Conservation (phyloP, 2,113 vertebrate genomes). For the Apteryx mantelli region DNA sequence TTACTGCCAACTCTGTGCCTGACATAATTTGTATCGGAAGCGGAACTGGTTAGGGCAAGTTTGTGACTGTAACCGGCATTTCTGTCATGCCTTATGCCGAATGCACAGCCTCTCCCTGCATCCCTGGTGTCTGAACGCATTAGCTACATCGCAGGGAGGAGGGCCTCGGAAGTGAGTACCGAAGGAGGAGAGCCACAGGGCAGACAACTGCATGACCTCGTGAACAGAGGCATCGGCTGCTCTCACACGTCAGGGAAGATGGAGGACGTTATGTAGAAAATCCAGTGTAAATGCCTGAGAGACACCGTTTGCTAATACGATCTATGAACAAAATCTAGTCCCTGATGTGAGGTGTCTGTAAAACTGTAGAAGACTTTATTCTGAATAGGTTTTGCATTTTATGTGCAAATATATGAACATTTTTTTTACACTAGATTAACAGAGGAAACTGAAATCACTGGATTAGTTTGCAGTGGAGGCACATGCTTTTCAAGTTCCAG, state of each 20-base stretch:
- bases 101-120: constrained; percentile 27
- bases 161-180: background rate
- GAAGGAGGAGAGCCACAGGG: background rate
- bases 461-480: background rate
- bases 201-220: background rate
- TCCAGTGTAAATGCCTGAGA: background rate
- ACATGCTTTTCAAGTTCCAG: background rate
- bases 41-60: constrained; percentile 65
- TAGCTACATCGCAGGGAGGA: background rate
- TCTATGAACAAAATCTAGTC: background rate
- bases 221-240: fast-evolving
- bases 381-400: background rate
- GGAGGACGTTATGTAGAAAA: background rate
- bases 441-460: background rate
- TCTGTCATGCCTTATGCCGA: constrained; percentile 33
- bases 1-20: background rate
- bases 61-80: constrained; percentile 63
- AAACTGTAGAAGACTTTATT: background rate
- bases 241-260: background rate
- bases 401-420: background rate
- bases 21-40: constrained; percentile 14
- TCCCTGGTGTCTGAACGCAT: constrained; percentile 53
- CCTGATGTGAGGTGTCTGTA: background rate
- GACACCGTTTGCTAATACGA: fast-evolving
- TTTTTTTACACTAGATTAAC: background rate